phyloP scores from a whole-genome alignment of 2,113 vertebrate genomes.

The Epinephelus fuscoguttatus region DNA sequence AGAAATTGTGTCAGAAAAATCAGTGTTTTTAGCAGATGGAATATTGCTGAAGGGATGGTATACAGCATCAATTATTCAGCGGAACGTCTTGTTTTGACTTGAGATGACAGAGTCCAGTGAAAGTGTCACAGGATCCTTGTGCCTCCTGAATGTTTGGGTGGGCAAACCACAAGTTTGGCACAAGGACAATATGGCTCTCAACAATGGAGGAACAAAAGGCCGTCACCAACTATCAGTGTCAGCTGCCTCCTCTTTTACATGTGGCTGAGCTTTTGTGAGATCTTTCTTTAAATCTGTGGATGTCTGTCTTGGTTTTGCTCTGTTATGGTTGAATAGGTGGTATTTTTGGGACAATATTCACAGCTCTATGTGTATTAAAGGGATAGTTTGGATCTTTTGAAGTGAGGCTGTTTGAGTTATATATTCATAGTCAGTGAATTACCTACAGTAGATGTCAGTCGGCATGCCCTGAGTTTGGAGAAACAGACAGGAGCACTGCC shows the following conservation, averaged over 20 bases:
- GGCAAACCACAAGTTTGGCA: slow-evolving; percentile 53
- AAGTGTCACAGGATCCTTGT: slow-evolving; percentile 59
- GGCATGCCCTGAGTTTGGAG: too few species aligned
- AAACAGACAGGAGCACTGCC: too few species aligned
- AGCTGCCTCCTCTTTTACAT: not conserved
- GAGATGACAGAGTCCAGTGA: slow-evolving; percentile 53
- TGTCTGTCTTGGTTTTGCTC: not conserved
- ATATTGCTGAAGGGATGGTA: slow-evolving; percentile 13
- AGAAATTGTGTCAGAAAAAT: too few species aligned
- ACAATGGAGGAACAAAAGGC: slow-evolving; percentile 25
- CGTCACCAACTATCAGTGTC: slow-evolving; percentile 20
- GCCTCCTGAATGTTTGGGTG: slow-evolving; percentile 38
- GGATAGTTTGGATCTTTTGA: too few species aligned
- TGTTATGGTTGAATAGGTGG: not conserved
- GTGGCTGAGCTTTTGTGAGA: not conserved
- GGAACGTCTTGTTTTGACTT: slow-evolving; percentile 60
- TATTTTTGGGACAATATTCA: not conserved
- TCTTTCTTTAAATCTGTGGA: not conserved
- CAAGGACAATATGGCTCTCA: slow-evolving; percentile 23
- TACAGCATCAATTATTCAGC: slow-evolving; percentile 54
- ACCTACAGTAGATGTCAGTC: too few species aligned
- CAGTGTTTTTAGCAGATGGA: slow-evolving; percentile 4
- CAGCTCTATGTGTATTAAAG: not conserved
- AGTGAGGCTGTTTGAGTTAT: too few species aligned
- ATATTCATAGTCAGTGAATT: too few species aligned